phyloP scores from a whole-genome alignment of 2,113 vertebrate species.

The Oenanthe melanoleuca region DNA sequence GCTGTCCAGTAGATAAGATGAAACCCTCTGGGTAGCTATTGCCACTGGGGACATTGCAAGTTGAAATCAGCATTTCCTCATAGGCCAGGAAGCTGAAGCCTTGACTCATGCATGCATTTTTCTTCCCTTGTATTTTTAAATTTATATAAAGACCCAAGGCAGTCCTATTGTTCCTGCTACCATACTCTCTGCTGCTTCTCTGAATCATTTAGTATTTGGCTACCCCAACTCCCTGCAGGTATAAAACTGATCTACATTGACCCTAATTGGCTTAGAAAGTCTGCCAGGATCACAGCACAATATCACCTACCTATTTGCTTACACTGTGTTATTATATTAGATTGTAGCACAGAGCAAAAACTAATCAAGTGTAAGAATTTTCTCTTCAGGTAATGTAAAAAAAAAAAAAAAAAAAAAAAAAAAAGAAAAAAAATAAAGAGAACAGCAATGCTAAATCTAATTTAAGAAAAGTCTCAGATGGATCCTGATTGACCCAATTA shows the following conservation, averaged over 20 bases:
- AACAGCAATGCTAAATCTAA: background rate
- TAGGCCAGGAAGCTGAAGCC: background rate
- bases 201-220: background rate
- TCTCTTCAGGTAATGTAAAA: background rate
- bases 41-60: background rate
- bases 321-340: background rate
- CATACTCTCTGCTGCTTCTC: background rate
- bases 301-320: constrained; percentile 19
- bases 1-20: background rate
- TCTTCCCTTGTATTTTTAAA: background rate
- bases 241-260: background rate
- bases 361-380: background rate
- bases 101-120: background rate
- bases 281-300: background rate
- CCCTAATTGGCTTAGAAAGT: constrained; percentile 17
- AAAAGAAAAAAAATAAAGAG: background rate
- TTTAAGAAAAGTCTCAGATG: constrained; percentile 8
- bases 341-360: background rate
- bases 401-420: background rate
- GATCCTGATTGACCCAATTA: constrained; percentile 38
- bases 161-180: background rate
- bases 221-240: background rate
- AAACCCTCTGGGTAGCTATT: background rate
- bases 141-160: background rate
- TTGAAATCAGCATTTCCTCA: background rate